These are phyloP conservation scores for Halichoeres trimaculatus DNA, from an alignment of 2,113 vertebrate species.

Conservation along the genomic window DNA sequence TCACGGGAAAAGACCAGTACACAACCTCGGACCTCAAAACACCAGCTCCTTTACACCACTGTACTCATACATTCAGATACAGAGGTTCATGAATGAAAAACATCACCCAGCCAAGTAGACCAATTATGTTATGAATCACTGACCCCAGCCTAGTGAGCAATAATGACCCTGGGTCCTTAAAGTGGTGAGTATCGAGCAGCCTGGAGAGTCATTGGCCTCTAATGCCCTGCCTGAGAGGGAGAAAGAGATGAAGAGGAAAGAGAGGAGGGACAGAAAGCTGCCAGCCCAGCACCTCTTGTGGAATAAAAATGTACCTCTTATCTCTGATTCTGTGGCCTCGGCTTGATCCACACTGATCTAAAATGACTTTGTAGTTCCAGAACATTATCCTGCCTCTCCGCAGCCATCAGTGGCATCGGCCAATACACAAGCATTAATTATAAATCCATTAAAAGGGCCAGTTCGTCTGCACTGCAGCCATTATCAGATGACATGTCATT, in stretches of 20 bases:
- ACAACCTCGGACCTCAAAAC: slow-evolving; percentile 46
- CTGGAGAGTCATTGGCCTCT: slow-evolving; percentile 44
- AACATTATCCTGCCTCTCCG: slow-evolving; percentile 65
- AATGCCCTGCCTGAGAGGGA: slow-evolving; percentile 26
- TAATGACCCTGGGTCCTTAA: slow-evolving; percentile 44
- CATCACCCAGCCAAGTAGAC: not conserved
- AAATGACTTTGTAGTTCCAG: slow-evolving; percentile 72
- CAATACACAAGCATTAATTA: slow-evolving; percentile 79
- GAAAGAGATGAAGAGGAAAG: slow-evolving; percentile 34
- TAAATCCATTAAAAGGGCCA: slow-evolving; percentile 76
- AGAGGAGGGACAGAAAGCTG: slow-evolving; percentile 49
- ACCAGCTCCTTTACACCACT: slow-evolving; percentile 35
- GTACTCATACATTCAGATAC: slow-evolving; percentile 27
- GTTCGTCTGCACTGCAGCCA: slow-evolving; percentile 75
- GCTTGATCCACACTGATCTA: slow-evolving; percentile 61
- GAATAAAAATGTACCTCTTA: slow-evolving; percentile 75
- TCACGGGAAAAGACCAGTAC: slow-evolving; percentile 29
- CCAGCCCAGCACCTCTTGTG: slow-evolving; percentile 50
- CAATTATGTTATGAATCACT: slow-evolving; percentile 54
- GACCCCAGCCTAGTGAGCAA: slow-evolving; percentile 44
- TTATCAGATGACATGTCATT: slow-evolving; percentile 76
- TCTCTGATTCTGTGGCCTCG: slow-evolving; percentile 64
- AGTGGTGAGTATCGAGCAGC: slow-evolving; percentile 56
- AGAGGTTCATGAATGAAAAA: slow-evolving; percentile 32
- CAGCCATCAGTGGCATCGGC: slow-evolving; percentile 66